A percentile compares a stretch with the other conserved stretches of the same genome.
Evolutionary conservation across 2,113 vertebrate species (phyloP).

Genomic region (Morone chrysops): DNA sequence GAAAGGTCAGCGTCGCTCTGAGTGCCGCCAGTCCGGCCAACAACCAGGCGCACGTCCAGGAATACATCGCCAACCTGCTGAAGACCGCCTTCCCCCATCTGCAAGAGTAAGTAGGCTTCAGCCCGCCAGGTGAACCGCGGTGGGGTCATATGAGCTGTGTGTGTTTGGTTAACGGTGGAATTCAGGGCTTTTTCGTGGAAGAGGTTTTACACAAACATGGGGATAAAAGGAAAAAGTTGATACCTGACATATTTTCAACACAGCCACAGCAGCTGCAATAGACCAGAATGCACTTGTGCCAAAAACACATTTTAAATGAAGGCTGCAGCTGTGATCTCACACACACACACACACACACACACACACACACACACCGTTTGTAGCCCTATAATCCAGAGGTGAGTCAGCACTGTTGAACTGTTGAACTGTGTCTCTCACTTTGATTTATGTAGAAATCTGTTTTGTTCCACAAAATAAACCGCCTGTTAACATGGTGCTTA

Average conservation of each 20-base stretch:
- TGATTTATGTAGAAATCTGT: neutral
- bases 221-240: neutral
- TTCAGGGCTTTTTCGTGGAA: neutral
- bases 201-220: neutral
- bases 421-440: neutral
- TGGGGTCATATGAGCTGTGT: neutral
- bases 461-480: neutral
- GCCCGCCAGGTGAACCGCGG: neutral
- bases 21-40: conserved; percentile 88
- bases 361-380: no score
- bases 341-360: no score
- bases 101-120: conserved; percentile 89
- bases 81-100: conserved; percentile 96
- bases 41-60: conserved; percentile 95
- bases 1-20: conserved; percentile 92
- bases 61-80: conserved; percentile 96
- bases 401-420: neutral
- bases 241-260: neutral
- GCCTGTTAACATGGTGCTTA: neutral
- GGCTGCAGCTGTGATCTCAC: neutral
- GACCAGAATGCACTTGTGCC: neutral
- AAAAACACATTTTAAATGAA: no score
- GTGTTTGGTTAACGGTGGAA: neutral
- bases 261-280: neutral
- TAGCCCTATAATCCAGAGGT: neutral